These are phyloP conservation scores for Passer domesticus DNA, from an alignment of 2,113 vertebrate species.

Conservation along the genomic window DNA sequence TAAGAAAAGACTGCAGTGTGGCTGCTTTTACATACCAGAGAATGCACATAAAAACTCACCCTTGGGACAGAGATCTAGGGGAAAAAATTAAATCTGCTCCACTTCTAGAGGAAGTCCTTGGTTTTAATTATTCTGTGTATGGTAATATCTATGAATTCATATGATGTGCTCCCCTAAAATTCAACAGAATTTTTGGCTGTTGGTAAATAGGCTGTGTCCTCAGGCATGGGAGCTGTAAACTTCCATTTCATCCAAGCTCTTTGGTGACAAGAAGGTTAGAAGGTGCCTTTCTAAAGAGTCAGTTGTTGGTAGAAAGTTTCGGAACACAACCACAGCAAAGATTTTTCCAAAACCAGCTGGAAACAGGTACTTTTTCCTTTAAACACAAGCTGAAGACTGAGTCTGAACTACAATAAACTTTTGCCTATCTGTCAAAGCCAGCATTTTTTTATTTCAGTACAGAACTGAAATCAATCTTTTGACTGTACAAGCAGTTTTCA, in stretches of 20 bases:
- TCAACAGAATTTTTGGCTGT: not conserved
- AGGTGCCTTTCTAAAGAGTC: not conserved
- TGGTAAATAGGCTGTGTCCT: not conserved
- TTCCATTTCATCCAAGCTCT: not conserved
- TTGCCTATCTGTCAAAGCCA: not conserved
- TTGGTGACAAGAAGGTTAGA: not conserved
- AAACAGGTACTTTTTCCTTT: not conserved
- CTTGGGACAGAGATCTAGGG: not conserved
- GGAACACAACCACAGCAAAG: not conserved
- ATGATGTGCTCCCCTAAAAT: not conserved
- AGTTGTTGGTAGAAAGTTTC: not conserved
- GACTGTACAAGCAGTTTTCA: not conserved
- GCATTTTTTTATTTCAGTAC: not conserved
- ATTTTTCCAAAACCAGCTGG: not conserved
- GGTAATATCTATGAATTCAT: not conserved
- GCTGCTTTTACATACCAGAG: not conserved
- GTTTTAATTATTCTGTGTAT: not conserved
- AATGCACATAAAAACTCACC: not conserved
- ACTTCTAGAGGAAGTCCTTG: not conserved
- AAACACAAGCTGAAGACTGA: not conserved
- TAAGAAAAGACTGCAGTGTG: not conserved
- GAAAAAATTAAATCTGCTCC: not conserved
- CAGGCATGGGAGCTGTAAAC: not conserved
- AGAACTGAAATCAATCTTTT: not conserved
- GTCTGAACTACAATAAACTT: not conserved